Conservation (phyloP, 2,888 invertebrate species). For the Parnassius orleans region DNA sequence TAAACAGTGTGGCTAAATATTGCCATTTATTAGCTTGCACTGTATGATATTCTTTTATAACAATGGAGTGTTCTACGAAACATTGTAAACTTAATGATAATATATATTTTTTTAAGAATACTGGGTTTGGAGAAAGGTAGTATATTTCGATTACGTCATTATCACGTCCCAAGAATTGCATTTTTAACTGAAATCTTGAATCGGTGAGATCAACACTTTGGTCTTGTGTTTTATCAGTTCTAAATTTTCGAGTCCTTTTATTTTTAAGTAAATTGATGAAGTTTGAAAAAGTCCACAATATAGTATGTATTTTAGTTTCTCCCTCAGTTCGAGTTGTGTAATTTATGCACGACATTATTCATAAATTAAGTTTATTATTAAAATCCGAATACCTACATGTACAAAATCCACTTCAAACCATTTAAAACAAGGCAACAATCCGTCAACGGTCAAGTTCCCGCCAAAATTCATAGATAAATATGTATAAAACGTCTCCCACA, state of each 20-base stretch:
- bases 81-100: slow-evolving; percentile 65
- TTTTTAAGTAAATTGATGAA: slow-evolving; percentile 61
- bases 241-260: slow-evolving; percentile 59
- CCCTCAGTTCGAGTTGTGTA: slow-evolving; percentile 65
- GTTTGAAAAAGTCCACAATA: slow-evolving; percentile 68
- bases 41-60: slow-evolving; percentile 67
- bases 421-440: no score
- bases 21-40: slow-evolving; percentile 73
- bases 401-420: no score
- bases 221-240: slow-evolving; percentile 59
- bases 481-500: no score
- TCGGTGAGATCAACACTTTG: slow-evolving; percentile 40
- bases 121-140: slow-evolving; percentile 59
- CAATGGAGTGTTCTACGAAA: slow-evolving; percentile 68
- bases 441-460: no score
- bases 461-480: no score
- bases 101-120: slow-evolving; percentile 66
- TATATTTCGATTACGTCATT: slow-evolving; percentile 72
- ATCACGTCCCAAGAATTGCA: slow-evolving; percentile 65
- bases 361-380: neutral
- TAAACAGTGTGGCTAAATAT: slow-evolving; percentile 65
- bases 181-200: slow-evolving; percentile 64
- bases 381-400: no score
- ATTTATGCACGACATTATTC: slow-evolving; percentile 51
- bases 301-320: slow-evolving; percentile 65